Conservation (phyloP, 2,797 vertebrate genomes). For the Alosa sapidissima region DNA sequence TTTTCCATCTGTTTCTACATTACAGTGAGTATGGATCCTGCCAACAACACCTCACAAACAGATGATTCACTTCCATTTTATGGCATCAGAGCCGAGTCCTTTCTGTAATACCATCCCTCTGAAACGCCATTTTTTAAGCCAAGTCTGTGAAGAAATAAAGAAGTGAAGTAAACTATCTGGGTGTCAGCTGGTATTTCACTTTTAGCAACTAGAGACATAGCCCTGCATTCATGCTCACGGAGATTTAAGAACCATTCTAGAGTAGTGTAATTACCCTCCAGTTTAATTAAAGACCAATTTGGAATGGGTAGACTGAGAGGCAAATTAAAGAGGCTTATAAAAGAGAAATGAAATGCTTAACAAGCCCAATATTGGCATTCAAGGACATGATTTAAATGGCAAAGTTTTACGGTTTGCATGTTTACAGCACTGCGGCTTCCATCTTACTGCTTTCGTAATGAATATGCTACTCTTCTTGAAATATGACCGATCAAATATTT, state of each 20-base stretch:
- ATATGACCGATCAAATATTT: slow-evolving; percentile 46
- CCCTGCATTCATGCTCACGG: slow-evolving; percentile 54
- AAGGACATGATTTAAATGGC: slow-evolving; percentile 56
- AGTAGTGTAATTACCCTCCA: slow-evolving; percentile 69
- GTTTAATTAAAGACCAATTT: slow-evolving; percentile 73
- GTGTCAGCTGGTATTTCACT: slow-evolving; percentile 67
- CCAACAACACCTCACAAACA: slow-evolving; percentile 18
- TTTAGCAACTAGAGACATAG: slow-evolving; percentile 60
- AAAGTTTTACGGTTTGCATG: slow-evolving; percentile 49
- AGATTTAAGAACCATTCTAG: slow-evolving; percentile 62
- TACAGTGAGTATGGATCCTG: background rate
- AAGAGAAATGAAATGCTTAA: slow-evolving; percentile 72
- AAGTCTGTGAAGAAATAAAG: slow-evolving; percentile 52
- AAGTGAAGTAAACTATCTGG: slow-evolving; percentile 54
- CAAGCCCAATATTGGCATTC: slow-evolving; percentile 60
- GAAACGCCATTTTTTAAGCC: slow-evolving; percentile 45
- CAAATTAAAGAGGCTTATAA: slow-evolving; percentile 72
- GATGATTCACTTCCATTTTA: background rate
- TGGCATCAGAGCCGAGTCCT: background rate
- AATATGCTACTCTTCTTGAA: slow-evolving; percentile 51
- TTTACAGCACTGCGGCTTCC: slow-evolving; percentile 53
- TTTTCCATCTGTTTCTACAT: background rate
- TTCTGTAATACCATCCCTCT: background rate
- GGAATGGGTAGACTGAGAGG: slow-evolving; percentile 62
- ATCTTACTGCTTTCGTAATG: slow-evolving; percentile 47